Conservation (phyloP, 2,113 vertebrate genomes). For the Colossoma macropomum region DNA sequence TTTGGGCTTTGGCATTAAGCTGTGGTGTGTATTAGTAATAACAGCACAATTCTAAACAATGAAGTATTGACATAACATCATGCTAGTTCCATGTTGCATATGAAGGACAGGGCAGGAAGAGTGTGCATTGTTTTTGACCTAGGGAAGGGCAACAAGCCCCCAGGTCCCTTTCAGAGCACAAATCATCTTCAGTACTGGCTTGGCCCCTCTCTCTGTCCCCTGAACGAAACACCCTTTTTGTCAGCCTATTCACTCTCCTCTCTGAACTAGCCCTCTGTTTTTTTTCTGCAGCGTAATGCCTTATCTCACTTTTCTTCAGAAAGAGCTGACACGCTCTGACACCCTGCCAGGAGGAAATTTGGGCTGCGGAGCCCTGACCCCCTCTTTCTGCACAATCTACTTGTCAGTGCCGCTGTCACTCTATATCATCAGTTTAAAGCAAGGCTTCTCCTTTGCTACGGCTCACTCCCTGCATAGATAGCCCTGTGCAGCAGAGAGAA, state of each 20-base stretch:
- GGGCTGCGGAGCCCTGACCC: slow-evolving; percentile 16
- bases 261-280: not conserved
- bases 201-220: slow-evolving; percentile 1
- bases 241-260: not conserved
- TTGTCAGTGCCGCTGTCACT: slow-evolving; percentile 21
- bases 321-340: slow-evolving; percentile 26
- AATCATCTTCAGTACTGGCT: not conserved
- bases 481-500: slow-evolving; percentile 15
- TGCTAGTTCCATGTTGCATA: not conserved
- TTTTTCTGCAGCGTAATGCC: not conserved
- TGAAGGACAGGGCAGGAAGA: slow-evolving; percentile 1
- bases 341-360: slow-evolving; percentile 24
- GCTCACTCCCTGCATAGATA: not conserved
- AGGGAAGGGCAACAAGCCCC: not conserved
- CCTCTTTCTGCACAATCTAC: slow-evolving; percentile 22
- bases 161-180: not conserved
- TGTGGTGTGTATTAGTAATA: slow-evolving; percentile 18
- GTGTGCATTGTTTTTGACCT: not conserved
- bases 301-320: slow-evolving; percentile 21
- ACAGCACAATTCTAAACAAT: slow-evolving; percentile 26
- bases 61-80: slow-evolving; percentile 25
- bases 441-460: not conserved
- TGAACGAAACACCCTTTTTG: not conserved
- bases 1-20: not conserved
- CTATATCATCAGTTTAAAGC: slow-evolving; percentile 16